These are phyloP conservation scores for Vidua chalybeata DNA, from an alignment of 2,113 vertebrate species.

Conservation along the genomic window DNA sequence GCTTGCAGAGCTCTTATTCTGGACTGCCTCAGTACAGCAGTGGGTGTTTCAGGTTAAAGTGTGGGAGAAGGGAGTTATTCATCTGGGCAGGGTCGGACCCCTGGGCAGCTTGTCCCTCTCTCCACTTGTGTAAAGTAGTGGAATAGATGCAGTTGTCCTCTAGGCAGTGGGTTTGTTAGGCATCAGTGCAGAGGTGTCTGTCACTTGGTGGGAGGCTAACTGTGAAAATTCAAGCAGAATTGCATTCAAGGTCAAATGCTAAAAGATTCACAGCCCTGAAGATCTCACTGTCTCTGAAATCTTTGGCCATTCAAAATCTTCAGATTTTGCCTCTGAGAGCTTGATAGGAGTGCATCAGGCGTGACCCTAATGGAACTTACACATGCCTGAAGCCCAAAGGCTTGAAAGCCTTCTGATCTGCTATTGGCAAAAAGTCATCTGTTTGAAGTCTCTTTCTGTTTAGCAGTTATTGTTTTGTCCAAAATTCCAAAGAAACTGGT, in stretches of 20 bases:
- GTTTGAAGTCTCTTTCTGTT: background rate
- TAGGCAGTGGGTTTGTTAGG: background rate
- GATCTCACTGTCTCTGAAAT: background rate
- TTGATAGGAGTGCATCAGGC: background rate
- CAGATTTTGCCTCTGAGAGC: background rate
- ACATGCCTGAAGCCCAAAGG: background rate
- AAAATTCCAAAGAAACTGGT: background rate
- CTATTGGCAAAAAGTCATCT: background rate
- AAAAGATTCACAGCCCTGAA: background rate
- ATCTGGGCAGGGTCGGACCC: background rate
- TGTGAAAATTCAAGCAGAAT: background rate
- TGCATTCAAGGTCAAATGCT: background rate
- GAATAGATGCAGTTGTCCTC: background rate
- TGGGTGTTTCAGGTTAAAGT: background rate
- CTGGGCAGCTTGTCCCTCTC: fast-evolving
- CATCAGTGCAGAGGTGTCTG: background rate
- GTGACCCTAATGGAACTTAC: background rate
- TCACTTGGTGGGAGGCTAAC: background rate
- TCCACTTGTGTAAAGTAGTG: background rate
- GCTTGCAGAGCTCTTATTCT: background rate
- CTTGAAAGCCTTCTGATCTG: background rate
- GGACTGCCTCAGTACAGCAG: background rate
- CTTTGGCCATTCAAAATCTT: background rate
- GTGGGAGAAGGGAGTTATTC: background rate
- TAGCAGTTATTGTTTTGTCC: background rate